Evolutionary conservation across 2,888 invertebrate genomes (phyloP), one percentile per base, ranked within the genome.

Genomic region (Noctua janthina): DNA sequence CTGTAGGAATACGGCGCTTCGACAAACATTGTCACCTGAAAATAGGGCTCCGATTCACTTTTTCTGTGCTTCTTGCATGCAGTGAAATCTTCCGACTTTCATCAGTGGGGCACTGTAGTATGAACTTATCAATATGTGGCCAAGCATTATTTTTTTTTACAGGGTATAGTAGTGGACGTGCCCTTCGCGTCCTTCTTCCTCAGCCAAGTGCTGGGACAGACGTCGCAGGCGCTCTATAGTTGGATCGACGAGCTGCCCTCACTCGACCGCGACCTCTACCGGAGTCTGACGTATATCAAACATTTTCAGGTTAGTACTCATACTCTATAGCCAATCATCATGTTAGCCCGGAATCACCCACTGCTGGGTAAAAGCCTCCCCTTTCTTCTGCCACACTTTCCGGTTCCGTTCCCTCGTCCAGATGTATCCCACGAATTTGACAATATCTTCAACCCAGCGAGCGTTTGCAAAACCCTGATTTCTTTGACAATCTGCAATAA

Each of bases 141-240:
- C 29, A 5, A 78, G 0, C 8, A 68, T 29, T 49, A 35, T 59
- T 5, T 1, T 80, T 39, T 74, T 1, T 82, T 93, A 0, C 95
- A 98, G 98, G 99, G 99, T 43, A 99, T 99, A 87, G 99, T 99
- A 13, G 99, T 99, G 8, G 99, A 99, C 94, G 99, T 99, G 67
- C 99, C 99, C 1, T 99, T 99, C 94, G 99, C 99, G 0, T 99
- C 99, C 59, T 99, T 99, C 95, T 99, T 99, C 95, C 97, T 99
- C 51, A 99, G 99, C 90, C 99, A 99, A 97, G 98, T 99, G 84
- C 97, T 99, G 77, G 99, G 99, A 0, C 99, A 99, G 95, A 99
- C 99, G 11, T 98, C 99, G 89, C 99, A 99, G 92, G 98, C 99
- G 17, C 97, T 99, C 23, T 99, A 99, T 97, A 99, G 99, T 93